Conservation (phyloP, 2,797 vertebrate species). For the Rhabdophis nuchalis region DNA sequence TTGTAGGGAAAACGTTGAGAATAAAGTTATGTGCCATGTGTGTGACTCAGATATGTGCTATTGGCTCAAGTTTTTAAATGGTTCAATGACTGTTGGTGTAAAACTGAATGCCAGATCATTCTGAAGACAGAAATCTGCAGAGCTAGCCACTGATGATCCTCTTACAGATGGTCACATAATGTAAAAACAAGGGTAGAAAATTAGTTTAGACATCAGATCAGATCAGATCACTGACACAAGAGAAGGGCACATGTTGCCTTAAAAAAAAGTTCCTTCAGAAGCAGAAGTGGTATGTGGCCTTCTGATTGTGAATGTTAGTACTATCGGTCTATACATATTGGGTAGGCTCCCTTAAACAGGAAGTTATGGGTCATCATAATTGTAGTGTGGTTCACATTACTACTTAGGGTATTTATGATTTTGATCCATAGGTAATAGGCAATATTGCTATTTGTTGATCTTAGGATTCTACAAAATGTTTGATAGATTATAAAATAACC, state of each 20-base stretch:
- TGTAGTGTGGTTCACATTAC: not conserved
- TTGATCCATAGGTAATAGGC: not conserved
- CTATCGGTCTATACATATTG: not conserved
- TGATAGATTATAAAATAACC: not conserved
- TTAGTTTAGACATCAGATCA: not conserved
- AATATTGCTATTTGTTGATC: not conserved
- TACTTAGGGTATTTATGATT: not conserved
- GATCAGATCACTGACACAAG: not conserved
- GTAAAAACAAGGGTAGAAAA: not conserved
- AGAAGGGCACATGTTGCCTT: not conserved
- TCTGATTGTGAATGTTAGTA: not conserved
- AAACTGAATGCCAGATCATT: not conserved
- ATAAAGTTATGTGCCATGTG: not conserved
- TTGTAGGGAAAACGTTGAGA: not conserved
- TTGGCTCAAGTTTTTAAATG: not conserved
- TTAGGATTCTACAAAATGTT: not conserved
- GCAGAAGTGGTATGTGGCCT: not conserved
- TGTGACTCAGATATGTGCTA: not conserved
- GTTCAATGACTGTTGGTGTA: not conserved
- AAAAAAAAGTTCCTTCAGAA: not conserved
- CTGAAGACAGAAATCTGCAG: not conserved
- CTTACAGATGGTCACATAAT: not conserved
- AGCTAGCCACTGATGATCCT: not conserved
- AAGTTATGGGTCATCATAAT: not conserved
- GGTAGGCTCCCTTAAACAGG: not conserved